Evolutionary conservation across 2,888 invertebrate genomes (phyloP), one percentile per base, ranked within the genome.

Genomic region (Nemotelus nigrinus): DNA sequence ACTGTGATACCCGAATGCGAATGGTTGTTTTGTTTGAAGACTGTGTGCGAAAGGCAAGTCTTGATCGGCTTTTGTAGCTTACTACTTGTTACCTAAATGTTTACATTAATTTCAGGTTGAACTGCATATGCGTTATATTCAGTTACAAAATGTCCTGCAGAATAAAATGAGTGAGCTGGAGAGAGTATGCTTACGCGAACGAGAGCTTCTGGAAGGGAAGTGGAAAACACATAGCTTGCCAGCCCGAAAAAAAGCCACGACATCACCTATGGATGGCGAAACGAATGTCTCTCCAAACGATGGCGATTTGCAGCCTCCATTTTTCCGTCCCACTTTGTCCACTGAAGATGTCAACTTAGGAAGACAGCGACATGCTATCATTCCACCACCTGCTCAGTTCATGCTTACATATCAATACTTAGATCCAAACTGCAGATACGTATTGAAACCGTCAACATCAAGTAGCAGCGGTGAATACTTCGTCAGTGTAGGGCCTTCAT

Each of bases 21-120:
- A 96, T 98, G 94, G 97, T 98, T 45, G 98, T 98, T 10, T 91
- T 98, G 55, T 98, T 97, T 85, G 98, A 98, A 88, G 97, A 98
- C 86, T 97, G 98, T 84, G 97, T 97, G 1, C 91, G 96, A 79
- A 98, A 98, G 90, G 95, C 95, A 84, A 82, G 82, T 77, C 70
- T 76, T 7, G 6, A 53, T 41, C 10, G 2, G 48, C 50, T 74
- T 39, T 25, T 25, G 25, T 25, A 25, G 25, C 25, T 25, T 25
- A 25, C 25, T 25, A 25, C 53, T 10, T 50, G 50, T 50, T 10
- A 25, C 53, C 39, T 68, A 3, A 39, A 41, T 55, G 0, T 25
- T 25, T 25, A 25, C 25, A 25, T 43, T 55, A 2, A 77, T 53
- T 70, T 70, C 41, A 85, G 86, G 87, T 97, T 57, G 96, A 97